These are phyloP conservation scores for Poecilia picta DNA, from an alignment of 2,797 vertebrate genomes.

Conservation along the genomic window DNA sequence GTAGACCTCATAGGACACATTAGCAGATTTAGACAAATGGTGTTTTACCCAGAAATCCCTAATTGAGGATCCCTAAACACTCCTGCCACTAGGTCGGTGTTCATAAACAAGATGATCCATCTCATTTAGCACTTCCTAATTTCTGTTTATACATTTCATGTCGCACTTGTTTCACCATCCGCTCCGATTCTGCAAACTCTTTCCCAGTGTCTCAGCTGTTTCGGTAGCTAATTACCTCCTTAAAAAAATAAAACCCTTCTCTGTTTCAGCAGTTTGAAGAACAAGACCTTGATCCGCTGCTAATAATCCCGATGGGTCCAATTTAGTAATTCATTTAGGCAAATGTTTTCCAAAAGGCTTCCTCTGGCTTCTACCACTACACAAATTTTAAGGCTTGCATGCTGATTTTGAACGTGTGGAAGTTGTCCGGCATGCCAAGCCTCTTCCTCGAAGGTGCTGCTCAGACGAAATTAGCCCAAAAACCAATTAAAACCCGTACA, in stretches of 20 bases:
- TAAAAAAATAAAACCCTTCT: constrained; percentile 45
- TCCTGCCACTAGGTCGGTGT: constrained; percentile 1
- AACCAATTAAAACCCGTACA: constrained; percentile 55
- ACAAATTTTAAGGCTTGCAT: constrained; percentile 58
- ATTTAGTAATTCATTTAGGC: constrained; percentile 76
- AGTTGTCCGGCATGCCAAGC: constrained; percentile 42
- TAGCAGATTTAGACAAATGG: constrained; percentile 4
- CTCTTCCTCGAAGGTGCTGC: constrained; percentile 48
- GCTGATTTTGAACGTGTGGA: constrained; percentile 34
- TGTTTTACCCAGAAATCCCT: not conserved
- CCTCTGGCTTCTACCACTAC: constrained; percentile 50
- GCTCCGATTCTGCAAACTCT: constrained; percentile 35
- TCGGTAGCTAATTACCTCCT: constrained; percentile 65
- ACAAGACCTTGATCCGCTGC: constrained; percentile 67
- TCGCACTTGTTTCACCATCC: constrained; percentile 10
- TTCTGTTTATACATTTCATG: constrained; percentile 18
- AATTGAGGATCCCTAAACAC: constrained; percentile 5
- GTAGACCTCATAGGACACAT: constrained; percentile 1
- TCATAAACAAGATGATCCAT: constrained; percentile 20
- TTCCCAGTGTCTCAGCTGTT: constrained; percentile 34
- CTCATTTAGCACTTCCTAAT: constrained; percentile 9
- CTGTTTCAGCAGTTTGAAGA: constrained; percentile 68
- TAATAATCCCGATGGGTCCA: constrained; percentile 80
- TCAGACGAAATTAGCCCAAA: constrained; percentile 57
- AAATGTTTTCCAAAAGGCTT: constrained; percentile 77